These are phyloP conservation scores for Philereme vetulata DNA, from an alignment of 2,888 invertebrate species.

Conservation along the genomic window DNA sequence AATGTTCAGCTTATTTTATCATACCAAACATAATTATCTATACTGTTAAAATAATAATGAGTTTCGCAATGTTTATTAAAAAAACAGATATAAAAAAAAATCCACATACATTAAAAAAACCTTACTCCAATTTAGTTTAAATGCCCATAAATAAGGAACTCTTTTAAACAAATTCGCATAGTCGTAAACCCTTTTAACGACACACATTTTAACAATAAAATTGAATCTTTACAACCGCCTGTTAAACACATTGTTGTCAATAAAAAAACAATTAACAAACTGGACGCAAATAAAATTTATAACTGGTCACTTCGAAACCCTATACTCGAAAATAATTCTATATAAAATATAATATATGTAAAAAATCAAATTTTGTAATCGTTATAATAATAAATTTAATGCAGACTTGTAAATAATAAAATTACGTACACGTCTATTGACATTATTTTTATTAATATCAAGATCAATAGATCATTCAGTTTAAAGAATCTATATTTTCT, in stretches of 20 bases:
- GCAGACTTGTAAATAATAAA: no score
- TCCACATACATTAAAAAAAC: conserved; percentile 7
- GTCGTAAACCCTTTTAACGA: conserved; percentile 26
- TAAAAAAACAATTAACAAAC: conserved; percentile 10
- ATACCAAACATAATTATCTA: background rate
- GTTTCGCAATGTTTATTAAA: background rate
- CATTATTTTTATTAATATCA: no score
- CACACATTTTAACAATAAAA: conserved; percentile 38
- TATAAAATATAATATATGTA: no score
- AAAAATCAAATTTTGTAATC: no score
- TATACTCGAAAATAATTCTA: no score
- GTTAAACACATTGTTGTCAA: conserved; percentile 27
- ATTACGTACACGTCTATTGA: no score
- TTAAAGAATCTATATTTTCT: no score
- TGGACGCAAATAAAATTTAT: conserved; percentile 1
- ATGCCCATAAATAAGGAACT: conserved; percentile 18
- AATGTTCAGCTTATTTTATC: conserved; percentile 8
- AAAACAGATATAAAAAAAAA: conserved; percentile 11
- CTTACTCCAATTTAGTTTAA: conserved; percentile 18
- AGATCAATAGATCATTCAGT: no score
- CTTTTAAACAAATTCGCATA: conserved; percentile 29
- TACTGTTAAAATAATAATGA: background rate
- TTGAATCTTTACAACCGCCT: conserved; percentile 30
- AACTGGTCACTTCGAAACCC: no score
- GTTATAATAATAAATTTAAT: no score